A percentile compares a stretch with the other conserved stretches of the same genome.
Conservation (phyloP, 2,113 vertebrate species). For the Sylvilagus bachmani region DNA sequence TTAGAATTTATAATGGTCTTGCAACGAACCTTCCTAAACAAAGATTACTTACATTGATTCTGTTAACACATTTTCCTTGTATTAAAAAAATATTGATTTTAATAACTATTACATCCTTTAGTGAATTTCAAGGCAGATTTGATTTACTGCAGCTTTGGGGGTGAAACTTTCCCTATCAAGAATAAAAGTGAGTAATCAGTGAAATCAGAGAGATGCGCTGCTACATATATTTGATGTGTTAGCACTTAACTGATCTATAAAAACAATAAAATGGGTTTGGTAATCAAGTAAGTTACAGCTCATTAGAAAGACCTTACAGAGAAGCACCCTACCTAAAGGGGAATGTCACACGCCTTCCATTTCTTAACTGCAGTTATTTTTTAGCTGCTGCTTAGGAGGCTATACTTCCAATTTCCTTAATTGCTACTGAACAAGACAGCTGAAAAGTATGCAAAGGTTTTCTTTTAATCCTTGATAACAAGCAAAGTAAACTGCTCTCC, state of each 20-base stretch:
- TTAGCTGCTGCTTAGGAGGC: slow-evolving; percentile 61
- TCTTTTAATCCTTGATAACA: slow-evolving; percentile 33
- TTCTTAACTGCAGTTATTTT: slow-evolving; percentile 70
- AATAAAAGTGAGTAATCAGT: slow-evolving; percentile 69
- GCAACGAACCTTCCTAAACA: neutral
- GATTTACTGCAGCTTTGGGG: slow-evolving; percentile 69
- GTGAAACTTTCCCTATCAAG: slow-evolving; percentile 73
- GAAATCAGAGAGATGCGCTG: neutral
- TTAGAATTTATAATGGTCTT: slow-evolving; percentile 67
- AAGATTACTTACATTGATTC: slow-evolving; percentile 68
- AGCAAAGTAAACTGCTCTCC: slow-evolving; percentile 69
- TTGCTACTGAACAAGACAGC: slow-evolving; percentile 69
- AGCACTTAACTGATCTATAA: slow-evolving; percentile 77
- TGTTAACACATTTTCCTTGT: slow-evolving; percentile 65
- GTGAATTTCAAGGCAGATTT: slow-evolving; percentile 77
- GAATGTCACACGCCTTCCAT: slow-evolving; percentile 41
- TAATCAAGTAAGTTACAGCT: slow-evolving; percentile 73
- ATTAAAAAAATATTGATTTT: slow-evolving; percentile 80
- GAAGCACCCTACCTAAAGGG: neutral
- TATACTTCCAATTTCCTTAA: slow-evolving; percentile 78
- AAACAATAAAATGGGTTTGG: slow-evolving; percentile 73
- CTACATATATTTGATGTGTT: slow-evolving; percentile 67
- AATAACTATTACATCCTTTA: slow-evolving; percentile 72
- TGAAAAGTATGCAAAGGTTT: slow-evolving; percentile 62
- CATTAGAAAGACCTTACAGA: slow-evolving; percentile 63